These are phyloP conservation scores for Plebejus argus DNA, from an alignment of 2,888 invertebrate genomes.

Conservation along the genomic window DNA sequence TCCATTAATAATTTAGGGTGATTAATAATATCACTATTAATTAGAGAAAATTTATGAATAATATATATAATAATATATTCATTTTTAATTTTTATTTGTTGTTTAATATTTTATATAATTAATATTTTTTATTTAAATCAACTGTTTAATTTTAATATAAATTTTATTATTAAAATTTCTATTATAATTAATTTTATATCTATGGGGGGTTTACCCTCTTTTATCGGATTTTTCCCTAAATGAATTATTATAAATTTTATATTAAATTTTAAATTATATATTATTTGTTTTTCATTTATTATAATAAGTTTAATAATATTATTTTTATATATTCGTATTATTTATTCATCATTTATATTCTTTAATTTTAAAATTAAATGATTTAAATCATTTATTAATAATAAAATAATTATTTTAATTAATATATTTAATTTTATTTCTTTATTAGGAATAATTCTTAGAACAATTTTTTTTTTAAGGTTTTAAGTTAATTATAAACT, in stretches of 20 bases:
- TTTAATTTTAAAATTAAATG: constrained; percentile 74
- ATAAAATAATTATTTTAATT: constrained; percentile 54
- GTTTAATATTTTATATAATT: constrained; percentile 67
- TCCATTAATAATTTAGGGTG: constrained; percentile 84
- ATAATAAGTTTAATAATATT: constrained; percentile 77
- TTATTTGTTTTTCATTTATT: constrained; percentile 71
- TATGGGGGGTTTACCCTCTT: constrained; percentile 81
- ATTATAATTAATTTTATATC: constrained; percentile 79
- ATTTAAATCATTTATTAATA: constrained; percentile 62
- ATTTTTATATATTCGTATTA: constrained; percentile 80
- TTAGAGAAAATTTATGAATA: constrained; percentile 70
- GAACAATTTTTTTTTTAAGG: constrained; percentile 68
- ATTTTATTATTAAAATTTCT: constrained; percentile 69
- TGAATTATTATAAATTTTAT: constrained; percentile 80
- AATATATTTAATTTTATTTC: constrained; percentile 57
- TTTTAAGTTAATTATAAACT: constrained; percentile 82
- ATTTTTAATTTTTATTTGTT: constrained; percentile 68
- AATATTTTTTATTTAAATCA: constrained; percentile 77
- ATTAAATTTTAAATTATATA: constrained; percentile 63
- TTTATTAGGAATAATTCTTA: constrained; percentile 56
- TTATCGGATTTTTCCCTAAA: constrained; percentile 83
- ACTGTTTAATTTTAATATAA: constrained; percentile 68
- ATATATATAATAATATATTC: constrained; percentile 71
- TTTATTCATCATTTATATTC: constrained; percentile 70
- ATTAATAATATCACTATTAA: constrained; percentile 70